phyloP scores from a whole-genome alignment of 92 coral and sea anemone genomes.

The Parazoanthus swiftii region DNA sequence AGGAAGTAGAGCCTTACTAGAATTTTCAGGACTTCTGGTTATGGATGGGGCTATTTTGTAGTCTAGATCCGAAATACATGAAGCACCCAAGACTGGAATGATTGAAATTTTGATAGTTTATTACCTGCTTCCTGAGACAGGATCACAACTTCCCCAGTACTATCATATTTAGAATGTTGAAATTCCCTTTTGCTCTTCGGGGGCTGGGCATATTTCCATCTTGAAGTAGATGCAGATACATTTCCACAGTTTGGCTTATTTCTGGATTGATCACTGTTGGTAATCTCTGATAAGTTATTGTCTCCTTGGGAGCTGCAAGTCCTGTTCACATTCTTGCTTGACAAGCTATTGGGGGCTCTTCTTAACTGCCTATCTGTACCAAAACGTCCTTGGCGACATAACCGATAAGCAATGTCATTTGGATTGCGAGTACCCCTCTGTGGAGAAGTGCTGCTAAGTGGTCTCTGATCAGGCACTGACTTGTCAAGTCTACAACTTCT shows the following conservation, averaged over 20 bases:
- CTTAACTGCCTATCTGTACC: background rate
- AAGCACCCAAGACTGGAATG: no score
- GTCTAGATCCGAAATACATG: no score
- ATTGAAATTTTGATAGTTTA: background rate
- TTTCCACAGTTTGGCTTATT: background rate
- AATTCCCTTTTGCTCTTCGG: background rate
- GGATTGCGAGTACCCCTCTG: constrained; percentile 16
- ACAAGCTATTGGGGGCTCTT: background rate
- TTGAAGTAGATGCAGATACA: background rate
- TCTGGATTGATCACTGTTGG: background rate
- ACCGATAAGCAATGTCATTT: constrained; percentile 5
- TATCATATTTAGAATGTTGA: background rate
- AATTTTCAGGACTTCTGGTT: no score
- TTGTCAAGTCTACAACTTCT: background rate
- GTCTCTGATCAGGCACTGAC: background rate
- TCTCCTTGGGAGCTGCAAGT: background rate
- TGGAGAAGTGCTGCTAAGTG: background rate
- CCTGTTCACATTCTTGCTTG: background rate
- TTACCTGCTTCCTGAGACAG: constrained; percentile 21
- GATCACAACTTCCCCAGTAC: background rate
- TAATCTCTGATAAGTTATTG: constrained; percentile 13
- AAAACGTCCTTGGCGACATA: constrained; percentile 5
- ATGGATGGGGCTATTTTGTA: no score
- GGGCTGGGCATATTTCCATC: constrained; percentile 14
- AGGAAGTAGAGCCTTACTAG: no score